Evolutionary conservation across 2,113 vertebrate genomes (phyloP), one percentile per base, ranked within the genome.

Genomic region (Clarias magur): DNA sequence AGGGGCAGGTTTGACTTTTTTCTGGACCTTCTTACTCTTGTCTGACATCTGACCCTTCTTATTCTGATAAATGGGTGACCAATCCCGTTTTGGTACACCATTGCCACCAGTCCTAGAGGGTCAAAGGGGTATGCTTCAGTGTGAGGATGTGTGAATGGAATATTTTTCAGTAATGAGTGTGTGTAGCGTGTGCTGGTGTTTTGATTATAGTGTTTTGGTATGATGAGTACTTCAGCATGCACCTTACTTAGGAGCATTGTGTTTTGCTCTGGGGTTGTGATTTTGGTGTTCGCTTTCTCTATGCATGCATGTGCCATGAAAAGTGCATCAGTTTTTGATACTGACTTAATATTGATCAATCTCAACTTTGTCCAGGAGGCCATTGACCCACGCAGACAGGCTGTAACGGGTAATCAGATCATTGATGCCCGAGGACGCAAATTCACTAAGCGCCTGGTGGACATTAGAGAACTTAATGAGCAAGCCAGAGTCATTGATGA

Each of bases 401-500:
- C 95, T 88, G 38, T 91, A 9, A 91, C 94, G 88, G 94, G 95
- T 42, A 95, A 93, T 93, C 97, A 97, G 88, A 90, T 92, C 62
- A 93, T 94, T 38, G 98, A 99, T 3, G 93, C 95, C 9, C 93
- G 97, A 85, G 97, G 96, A 89, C 96, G 97, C 87, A 99, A 98
- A 90, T 96, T 97, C 78, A 93, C 96, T 84, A 99, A 99, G 88
- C 97, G 98, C 83, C 94, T 99, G 82, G 96, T 99, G 10, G 98
- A 99, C 91, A 99, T 99, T 87, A 92, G 98, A 91, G 98, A 99
- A 92, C 96, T 99, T 80, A 99, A 99, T 76, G 98, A 99, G 88
- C 98, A 99, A 93, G 98, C 98, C 82, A 99, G 96, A 95, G 98
- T 99, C 90, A 99, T 99, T 65, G 98, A 99, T 83, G 98, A 99